Evolutionary conservation across 2,888 invertebrate genomes (phyloP).

Genomic region (Sialis lutaria): DNA sequence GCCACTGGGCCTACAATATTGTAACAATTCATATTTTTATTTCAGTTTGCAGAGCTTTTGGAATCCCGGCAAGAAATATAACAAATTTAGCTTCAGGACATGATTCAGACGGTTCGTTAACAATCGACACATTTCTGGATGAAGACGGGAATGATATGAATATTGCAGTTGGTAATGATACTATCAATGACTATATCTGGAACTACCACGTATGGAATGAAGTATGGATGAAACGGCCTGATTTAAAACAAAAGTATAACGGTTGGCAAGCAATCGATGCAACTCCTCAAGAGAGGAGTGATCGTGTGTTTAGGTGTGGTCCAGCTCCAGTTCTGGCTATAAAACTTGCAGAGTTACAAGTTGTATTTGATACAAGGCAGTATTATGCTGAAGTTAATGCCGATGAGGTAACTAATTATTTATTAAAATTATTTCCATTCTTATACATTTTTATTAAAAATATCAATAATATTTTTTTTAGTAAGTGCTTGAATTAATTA

Average conservation of each 20-base stretch:
- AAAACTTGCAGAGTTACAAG: slow-evolving; percentile 56
- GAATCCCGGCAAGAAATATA: slow-evolving; percentile 65
- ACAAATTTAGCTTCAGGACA: slow-evolving; percentile 77
- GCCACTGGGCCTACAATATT: too few species aligned
- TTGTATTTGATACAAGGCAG: slow-evolving; percentile 62
- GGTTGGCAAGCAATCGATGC: slow-evolving; percentile 41
- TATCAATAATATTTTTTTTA: too few species aligned
- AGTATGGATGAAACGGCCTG: slow-evolving; percentile 31
- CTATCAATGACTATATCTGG: slow-evolving; percentile 32
- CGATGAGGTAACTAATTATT: slow-evolving; percentile 24
- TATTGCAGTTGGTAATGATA: too few species aligned
- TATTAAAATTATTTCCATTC: too few species aligned
- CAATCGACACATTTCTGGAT: slow-evolving; percentile 69
- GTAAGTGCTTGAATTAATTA: too few species aligned
- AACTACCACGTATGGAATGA: slow-evolving; percentile 38
- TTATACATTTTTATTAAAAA: too few species aligned
- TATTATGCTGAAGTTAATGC: slow-evolving; percentile 80
- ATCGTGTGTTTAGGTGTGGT: slow-evolving; percentile 19
- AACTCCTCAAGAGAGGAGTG: slow-evolving; percentile 28
- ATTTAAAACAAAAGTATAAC: slow-evolving; percentile 13
- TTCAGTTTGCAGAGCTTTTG: slow-evolving; percentile 59
- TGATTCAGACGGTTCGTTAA: slow-evolving; percentile 70
- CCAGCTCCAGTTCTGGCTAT: slow-evolving; percentile 24
- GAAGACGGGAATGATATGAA: slow-evolving; percentile 17
- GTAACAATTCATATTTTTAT: too few species aligned